Evolutionary conservation across 2,888 invertebrate species (phyloP).

Genomic region (Polyploca ridens): DNA sequence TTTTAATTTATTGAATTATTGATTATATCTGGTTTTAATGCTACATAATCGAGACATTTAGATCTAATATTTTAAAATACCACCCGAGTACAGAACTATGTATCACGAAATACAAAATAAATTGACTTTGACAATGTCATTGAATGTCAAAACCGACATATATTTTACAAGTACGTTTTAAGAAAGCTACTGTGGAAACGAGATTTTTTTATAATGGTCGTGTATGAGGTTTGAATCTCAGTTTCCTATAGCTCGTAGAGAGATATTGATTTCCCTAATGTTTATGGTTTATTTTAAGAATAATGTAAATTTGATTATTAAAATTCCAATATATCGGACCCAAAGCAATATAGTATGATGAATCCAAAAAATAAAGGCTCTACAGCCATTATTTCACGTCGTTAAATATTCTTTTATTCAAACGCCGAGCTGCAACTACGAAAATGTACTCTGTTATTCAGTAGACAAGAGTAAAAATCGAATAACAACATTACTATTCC

Average conservation of each 20-base stretch:
- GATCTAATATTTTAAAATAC: neutral
- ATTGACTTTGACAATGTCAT: neutral
- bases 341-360: neutral
- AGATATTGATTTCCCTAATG: too few species aligned
- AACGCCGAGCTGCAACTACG: conserved; percentile 31
- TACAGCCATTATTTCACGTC: neutral
- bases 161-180: too few species aligned
- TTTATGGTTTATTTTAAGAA: too few species aligned
- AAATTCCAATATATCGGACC: neutral
- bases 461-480: conserved; percentile 69
- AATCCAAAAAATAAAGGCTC: neutral
- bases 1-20: neutral
- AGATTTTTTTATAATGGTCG: too few species aligned
- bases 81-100: neutral
- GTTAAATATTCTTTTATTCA: conserved; percentile 12
- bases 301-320: too few species aligned
- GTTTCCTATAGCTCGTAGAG: too few species aligned
- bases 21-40: neutral
- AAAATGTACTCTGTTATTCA: conserved; percentile 49
- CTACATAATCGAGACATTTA: neutral
- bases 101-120: neutral
- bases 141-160: too few species aligned
- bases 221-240: too few species aligned
- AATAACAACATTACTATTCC: conserved; percentile 68
- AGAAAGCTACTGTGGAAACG: too few species aligned